phyloP scores from a whole-genome alignment of 2,113 vertebrate genomes.

The Upupa epops region DNA sequence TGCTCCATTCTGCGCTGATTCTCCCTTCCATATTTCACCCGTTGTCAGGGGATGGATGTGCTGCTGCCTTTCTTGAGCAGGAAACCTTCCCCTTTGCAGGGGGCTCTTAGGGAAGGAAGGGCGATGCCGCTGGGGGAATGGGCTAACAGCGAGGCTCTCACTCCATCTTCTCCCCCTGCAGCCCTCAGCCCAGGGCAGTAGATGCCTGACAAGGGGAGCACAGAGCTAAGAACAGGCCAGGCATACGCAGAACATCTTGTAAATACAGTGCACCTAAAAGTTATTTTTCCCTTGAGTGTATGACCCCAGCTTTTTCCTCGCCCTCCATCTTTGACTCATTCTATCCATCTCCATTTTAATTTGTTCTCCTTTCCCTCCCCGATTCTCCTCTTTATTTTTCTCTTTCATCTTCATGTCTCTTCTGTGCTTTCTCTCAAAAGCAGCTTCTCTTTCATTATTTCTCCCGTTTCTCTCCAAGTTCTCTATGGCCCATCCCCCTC shows the following conservation, averaged over 20 bases:
- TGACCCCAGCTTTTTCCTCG: background rate
- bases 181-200: background rate
- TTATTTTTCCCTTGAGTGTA: background rate
- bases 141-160: rapidly evolving
- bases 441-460: conserved; percentile 50
- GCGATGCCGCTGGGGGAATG: background rate
- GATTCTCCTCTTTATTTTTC: conserved; percentile 25
- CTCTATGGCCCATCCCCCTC: background rate
- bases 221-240: background rate
- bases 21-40: background rate
- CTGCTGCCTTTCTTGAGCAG: background rate
- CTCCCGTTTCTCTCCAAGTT: conserved; percentile 9
- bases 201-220: background rate
- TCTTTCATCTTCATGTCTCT: conserved; percentile 58
- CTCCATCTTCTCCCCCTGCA: background rate
- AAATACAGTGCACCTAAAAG: background rate
- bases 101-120: background rate
- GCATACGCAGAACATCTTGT: rapidly evolving
- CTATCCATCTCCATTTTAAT: conserved; percentile 64
- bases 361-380: conserved; percentile 19
- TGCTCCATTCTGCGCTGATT: conserved; percentile 10
- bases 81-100: background rate
- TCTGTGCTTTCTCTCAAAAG: conserved; percentile 36
- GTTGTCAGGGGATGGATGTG: background rate
- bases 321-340: conserved; percentile 65